These are phyloP conservation scores for Tringa solitaria DNA, from an alignment of 2,113 vertebrate species.

Conservation along the genomic window DNA sequence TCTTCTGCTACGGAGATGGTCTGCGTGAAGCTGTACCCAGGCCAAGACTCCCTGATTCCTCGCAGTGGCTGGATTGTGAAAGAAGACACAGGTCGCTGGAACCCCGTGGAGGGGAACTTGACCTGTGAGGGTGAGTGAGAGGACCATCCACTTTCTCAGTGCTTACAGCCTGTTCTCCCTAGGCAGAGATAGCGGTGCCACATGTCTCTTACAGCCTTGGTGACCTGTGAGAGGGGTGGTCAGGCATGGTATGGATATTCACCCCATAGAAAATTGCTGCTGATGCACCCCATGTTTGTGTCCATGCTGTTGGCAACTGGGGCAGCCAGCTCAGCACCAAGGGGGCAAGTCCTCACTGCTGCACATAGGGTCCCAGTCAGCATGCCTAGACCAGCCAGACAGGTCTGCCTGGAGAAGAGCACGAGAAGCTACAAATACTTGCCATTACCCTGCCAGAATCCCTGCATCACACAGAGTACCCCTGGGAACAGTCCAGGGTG, in stretches of 20 bases:
- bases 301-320: neutral
- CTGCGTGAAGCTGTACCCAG: neutral
- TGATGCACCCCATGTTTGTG: neutral
- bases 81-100: neutral
- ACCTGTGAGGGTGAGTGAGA: constrained; percentile 16
- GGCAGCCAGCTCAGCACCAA: neutral
- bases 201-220: neutral
- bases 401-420: too few species aligned
- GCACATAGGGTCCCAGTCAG: neutral
- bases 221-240: neutral
- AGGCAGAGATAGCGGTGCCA: neutral
- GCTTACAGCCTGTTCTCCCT: neutral
- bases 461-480: neutral
- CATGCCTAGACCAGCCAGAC: neutral
- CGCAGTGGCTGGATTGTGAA: neutral
- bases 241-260: neutral
- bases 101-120: neutral
- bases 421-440: neutral
- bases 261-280: neutral
- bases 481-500: neutral
- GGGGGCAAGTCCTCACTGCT: neutral
- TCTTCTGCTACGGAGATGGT: neutral
- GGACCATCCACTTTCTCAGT: neutral
- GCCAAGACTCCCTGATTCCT: neutral
- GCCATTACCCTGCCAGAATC: neutral